Conservation (phyloP, 2,888 invertebrate genomes). For the Endotricha flammealis region DNA sequence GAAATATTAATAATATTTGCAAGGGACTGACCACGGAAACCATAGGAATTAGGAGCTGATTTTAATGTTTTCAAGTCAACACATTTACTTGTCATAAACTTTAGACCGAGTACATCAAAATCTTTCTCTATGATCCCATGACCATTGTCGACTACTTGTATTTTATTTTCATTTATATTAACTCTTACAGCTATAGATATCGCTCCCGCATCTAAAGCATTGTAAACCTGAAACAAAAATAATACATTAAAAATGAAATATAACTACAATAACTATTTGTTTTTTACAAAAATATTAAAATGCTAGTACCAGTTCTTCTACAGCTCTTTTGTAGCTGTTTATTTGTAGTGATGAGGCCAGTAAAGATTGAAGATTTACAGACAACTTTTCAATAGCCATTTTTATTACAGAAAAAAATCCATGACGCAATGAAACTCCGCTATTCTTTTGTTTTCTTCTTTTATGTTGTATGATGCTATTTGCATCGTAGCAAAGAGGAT, state of each 20-base stretch:
- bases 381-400: constrained; percentile 49
- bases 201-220: constrained; percentile 84
- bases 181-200: constrained; percentile 84
- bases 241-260: neutral
- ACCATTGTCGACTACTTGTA: constrained; percentile 90
- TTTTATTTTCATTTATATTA: constrained; percentile 74
- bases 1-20: constrained; percentile 80
- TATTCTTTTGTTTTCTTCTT: constrained; percentile 11
- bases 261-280: too few relatives aligned
- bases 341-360: constrained; percentile 79
- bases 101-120: constrained; percentile 77
- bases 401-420: too few relatives aligned
- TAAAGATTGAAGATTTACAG: constrained; percentile 62
- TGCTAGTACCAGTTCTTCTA: constrained; percentile 80
- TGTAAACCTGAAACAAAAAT: constrained; percentile 75
- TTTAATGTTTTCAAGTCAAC: constrained; percentile 69
- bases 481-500: too few relatives aligned
- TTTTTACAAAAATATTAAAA: too few relatives aligned
- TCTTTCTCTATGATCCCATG: constrained; percentile 78
- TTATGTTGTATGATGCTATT: too few relatives aligned
- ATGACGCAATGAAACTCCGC: too few relatives aligned
- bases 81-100: constrained; percentile 82
- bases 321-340: constrained; percentile 74
- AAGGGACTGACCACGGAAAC: constrained; percentile 83
- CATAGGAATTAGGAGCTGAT: constrained; percentile 75